Evolutionary conservation across 2,113 vertebrate species (phyloP).

Genomic region (Syngnathus scovelli): DNA sequence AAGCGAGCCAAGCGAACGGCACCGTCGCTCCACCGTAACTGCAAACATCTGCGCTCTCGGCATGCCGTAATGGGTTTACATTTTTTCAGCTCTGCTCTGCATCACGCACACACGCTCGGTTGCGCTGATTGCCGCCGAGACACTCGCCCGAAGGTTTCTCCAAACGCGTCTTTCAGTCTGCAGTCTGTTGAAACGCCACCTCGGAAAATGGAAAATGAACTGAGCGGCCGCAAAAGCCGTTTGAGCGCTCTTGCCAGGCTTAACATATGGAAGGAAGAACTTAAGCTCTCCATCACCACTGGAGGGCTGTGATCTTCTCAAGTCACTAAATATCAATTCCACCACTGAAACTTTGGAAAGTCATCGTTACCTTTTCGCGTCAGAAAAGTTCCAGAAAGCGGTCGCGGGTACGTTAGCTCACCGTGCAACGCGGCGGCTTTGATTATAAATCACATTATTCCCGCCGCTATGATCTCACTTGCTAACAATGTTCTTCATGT

Average conservation of each 20-base stretch:
- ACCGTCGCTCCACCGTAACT: not conserved
- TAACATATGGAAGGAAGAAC: slow-evolving; percentile 5
- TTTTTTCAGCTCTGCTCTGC: slow-evolving; percentile 4
- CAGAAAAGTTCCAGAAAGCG: slow-evolving; percentile 39
- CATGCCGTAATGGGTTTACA: slow-evolving; percentile 3
- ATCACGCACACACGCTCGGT: not conserved
- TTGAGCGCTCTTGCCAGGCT: slow-evolving; percentile 4
- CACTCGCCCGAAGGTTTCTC: not conserved
- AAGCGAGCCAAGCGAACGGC: not conserved
- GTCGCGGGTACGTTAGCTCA: slow-evolving; percentile 62
- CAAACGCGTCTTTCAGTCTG: not conserved
- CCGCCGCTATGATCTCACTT: slow-evolving; percentile 72
- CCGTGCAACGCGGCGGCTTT: slow-evolving; percentile 63
- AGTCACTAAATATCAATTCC: not conserved
- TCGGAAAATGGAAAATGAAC: not conserved
- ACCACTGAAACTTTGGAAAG: slow-evolving; percentile 13
- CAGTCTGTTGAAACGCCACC: not conserved
- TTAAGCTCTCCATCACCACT: not conserved
- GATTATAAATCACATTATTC: slow-evolving; percentile 72
- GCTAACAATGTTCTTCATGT: slow-evolving; percentile 74
- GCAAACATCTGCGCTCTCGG: slow-evolving; percentile 6
- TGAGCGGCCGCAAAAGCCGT: not conserved
- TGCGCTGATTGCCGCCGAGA: not conserved
- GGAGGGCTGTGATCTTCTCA: not conserved
- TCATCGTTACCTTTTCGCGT: slow-evolving; percentile 3